Percentiles rank a stretch among this genome's conserved stretches.
Evolutionary conservation across 2,113 vertebrate species (phyloP).

Genomic region (Brienomyrus longianalis): DNA sequence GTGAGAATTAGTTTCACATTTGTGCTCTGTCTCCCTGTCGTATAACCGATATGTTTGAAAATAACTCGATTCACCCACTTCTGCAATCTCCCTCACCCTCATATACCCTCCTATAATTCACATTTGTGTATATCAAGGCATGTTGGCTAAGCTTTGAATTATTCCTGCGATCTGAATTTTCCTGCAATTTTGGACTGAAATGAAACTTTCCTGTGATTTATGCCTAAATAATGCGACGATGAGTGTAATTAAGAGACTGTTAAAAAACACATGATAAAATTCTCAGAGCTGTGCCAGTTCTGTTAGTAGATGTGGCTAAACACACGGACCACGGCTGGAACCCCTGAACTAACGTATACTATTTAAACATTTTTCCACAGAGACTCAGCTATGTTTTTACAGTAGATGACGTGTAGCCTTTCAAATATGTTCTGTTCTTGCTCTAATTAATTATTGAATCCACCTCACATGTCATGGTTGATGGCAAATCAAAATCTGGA

Average conservation of each 20-base stretch:
- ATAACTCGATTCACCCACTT: too few relatives aligned
- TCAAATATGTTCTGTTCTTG: neutral
- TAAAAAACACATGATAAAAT: neutral
- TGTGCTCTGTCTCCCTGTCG: neutral
- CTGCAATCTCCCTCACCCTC: neutral
- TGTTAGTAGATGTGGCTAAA: neutral
- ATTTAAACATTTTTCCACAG: neutral
- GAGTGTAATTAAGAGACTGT: neutral
- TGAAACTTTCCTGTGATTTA: neutral
- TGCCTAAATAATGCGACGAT: neutral
- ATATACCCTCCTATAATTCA: neutral
- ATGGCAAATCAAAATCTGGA: constrained; percentile 8
- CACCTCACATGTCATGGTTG: constrained; percentile 10
- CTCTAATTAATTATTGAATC: constrained; percentile 20
- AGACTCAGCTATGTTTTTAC: neutral
- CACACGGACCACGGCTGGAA: neutral
- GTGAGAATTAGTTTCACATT: neutral
- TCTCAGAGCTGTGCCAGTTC: neutral
- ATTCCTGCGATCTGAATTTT: neutral
- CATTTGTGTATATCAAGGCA: neutral
- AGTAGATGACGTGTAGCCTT: constrained; percentile 4
- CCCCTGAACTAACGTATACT: neutral
- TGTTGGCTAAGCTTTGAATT: neutral
- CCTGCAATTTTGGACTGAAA: neutral
- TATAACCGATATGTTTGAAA: neutral